Conservation (phyloP, 2,113 vertebrate species). For the Myrmophylax atrothorax region DNA sequence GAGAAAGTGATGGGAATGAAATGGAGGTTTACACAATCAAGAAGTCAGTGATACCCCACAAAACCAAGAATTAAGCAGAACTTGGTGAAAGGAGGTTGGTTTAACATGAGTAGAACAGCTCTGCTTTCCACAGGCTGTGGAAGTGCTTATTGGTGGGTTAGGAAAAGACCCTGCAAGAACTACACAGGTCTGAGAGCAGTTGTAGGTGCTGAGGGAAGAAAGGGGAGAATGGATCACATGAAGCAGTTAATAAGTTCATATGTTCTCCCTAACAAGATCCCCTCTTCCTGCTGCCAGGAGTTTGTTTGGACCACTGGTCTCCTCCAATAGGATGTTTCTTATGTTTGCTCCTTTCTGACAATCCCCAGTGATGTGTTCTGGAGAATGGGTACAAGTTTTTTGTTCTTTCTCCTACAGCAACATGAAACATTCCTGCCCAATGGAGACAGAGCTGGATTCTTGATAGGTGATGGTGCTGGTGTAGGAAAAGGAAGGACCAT, state of each 20-base stretch:
- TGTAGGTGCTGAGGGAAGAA: background rate
- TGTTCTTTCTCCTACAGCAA: constrained; percentile 81
- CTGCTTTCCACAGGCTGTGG: background rate
- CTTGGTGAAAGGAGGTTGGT: background rate
- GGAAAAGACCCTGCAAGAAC: background rate
- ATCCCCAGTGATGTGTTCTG: background rate
- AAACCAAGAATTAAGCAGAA: background rate
- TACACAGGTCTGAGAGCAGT: background rate
- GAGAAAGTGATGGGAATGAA: background rate
- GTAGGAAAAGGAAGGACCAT: constrained; percentile 98
- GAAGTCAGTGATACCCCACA: background rate
- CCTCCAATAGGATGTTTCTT: background rate
- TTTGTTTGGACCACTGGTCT: background rate
- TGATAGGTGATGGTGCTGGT: constrained; percentile 97
- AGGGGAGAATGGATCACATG: background rate
- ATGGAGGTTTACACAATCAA: background rate
- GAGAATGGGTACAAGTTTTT: background rate
- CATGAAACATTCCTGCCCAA: constrained; percentile 97
- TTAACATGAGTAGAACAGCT: background rate
- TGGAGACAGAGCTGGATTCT: constrained; percentile 92
- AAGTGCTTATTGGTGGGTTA: rapidly evolving
- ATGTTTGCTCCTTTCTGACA: background rate
- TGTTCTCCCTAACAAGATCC: background rate
- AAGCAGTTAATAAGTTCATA: background rate
- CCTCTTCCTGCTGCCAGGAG: background rate